Evolutionary conservation across 2,888 invertebrate genomes (phyloP).

Genomic region (Lepidochitona cinerea): DNA sequence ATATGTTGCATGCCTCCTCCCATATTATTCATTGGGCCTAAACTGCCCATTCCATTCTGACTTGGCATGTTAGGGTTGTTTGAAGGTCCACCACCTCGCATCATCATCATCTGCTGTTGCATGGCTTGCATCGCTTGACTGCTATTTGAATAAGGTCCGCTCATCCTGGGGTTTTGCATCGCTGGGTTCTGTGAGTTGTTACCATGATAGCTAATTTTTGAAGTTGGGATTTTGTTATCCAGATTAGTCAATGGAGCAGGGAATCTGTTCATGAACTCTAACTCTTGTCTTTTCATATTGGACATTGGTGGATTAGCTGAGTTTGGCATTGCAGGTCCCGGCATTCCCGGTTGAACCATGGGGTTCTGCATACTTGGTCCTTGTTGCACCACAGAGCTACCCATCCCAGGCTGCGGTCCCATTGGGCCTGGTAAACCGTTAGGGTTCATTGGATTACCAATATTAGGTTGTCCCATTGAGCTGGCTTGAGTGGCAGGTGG

Average conservation of each 20-base stretch:
- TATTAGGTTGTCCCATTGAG: neutral
- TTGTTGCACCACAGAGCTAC: neutral
- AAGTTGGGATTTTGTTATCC: constrained; percentile 80
- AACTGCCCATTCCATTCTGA: constrained; percentile 12
- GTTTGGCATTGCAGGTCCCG: neutral
- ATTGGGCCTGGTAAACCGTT: neutral
- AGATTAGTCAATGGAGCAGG: constrained; percentile 85
- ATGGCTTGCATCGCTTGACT: constrained; percentile 33
- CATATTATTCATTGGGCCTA: constrained; percentile 17
- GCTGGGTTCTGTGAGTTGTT: constrained; percentile 27
- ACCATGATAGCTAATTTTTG: constrained; percentile 81
- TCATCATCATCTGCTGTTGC: constrained; percentile 46
- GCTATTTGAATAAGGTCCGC: constrained; percentile 30
- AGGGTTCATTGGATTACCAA: neutral
- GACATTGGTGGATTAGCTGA: neutral
- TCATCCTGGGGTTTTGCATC: constrained; percentile 12
- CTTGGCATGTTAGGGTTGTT: neutral
- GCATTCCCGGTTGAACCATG: neutral
- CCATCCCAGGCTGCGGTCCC: neutral
- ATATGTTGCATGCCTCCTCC: constrained; percentile 11
- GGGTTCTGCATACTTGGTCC: neutral
- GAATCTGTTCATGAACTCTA: constrained; percentile 83
- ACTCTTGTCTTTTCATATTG: constrained; percentile 41
- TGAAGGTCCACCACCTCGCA: constrained; percentile 16
- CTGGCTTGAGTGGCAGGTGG: constrained; percentile 78